Evolutionary conservation across 1,140 invertebrate genomes (phyloP).

Genomic region (Trypoxylus dichotomus): DNA sequence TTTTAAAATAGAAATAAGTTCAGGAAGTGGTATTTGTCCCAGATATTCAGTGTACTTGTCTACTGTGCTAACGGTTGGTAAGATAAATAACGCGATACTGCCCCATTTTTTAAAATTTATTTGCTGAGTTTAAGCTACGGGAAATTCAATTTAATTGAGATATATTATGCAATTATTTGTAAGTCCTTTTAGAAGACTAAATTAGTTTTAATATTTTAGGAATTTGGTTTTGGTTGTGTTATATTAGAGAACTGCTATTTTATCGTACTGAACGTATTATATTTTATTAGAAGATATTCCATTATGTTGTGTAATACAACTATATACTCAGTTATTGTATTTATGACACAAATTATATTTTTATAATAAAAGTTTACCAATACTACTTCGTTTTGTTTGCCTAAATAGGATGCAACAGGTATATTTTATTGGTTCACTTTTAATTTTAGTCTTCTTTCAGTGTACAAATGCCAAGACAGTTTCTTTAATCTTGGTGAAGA

Average conservation of each 20-base stretch:
- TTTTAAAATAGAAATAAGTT: too few relatives aligned
- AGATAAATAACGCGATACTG: too few relatives aligned
- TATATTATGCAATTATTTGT: slow-evolving; percentile 5
- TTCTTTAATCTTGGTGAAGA: background rate
- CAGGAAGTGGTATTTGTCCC: too few relatives aligned
- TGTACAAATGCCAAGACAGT: background rate
- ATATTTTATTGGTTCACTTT: background rate
- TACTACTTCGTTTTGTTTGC: background rate
- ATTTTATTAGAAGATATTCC: background rate
- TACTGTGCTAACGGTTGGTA: too few relatives aligned
- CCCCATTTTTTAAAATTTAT: too few relatives aligned
- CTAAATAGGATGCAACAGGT: background rate
- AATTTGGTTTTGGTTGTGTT: background rate
- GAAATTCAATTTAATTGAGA: too few relatives aligned
- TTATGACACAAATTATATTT: background rate
- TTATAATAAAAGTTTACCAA: background rate
- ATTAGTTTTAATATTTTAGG: background rate
- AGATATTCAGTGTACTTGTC: too few relatives aligned
- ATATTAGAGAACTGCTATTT: background rate
- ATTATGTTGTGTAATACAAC: background rate
- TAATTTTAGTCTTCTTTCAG: background rate
- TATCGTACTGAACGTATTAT: background rate
- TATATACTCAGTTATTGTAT: background rate
- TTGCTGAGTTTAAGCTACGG: too few relatives aligned
- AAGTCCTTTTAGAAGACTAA: background rate